phyloP scores from a whole-genome alignment of 23 tunicate genomes.

The Diplosoma virens region DNA sequence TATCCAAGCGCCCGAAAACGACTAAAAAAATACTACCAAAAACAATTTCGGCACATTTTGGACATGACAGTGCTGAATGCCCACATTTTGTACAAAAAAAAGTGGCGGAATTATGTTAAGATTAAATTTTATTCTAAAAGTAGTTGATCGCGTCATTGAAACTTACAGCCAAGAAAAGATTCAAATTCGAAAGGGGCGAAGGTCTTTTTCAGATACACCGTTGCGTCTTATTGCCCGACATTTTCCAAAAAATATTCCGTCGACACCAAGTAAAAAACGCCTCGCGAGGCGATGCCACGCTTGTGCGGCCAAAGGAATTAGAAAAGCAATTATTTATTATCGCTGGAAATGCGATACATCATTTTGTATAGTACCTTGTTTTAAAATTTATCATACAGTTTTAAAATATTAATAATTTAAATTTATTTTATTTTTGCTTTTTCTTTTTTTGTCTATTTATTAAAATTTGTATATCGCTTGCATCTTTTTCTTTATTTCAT shows the following conservation, averaged over 20 bases:
- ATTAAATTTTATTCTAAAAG: neutral
- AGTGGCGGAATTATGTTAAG: neutral
- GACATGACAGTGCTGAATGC: conserved; percentile 5
- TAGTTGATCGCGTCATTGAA: neutral
- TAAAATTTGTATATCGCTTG: too few species aligned
- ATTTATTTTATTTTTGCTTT: too few species aligned
- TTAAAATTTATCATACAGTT: too few species aligned
- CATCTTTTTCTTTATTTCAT: too few species aligned
- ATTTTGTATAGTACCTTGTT: too few species aligned
- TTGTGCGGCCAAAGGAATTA: neutral
- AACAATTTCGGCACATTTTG: conserved; percentile 10
- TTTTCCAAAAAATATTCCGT: neutral
- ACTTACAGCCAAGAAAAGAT: conserved; percentile 1
- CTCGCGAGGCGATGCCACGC: neutral
- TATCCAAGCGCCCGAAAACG: conserved; percentile 3
- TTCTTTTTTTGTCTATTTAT: too few species aligned
- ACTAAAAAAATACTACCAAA: conserved; percentile 3
- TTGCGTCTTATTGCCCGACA: conserved; percentile 6
- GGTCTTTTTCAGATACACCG: neutral
- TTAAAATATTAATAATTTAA: too few species aligned
- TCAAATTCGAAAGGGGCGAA: neutral
- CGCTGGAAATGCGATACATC: too few species aligned
- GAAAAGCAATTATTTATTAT: too few species aligned
- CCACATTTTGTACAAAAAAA: conserved; percentile 3
- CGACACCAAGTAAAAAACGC: neutral